A percentile compares a stretch with the other conserved stretches of the same genome.
Evolutionary conservation across 2,113 vertebrate species (phyloP).

Genomic region (Trogon surrucura): DNA sequence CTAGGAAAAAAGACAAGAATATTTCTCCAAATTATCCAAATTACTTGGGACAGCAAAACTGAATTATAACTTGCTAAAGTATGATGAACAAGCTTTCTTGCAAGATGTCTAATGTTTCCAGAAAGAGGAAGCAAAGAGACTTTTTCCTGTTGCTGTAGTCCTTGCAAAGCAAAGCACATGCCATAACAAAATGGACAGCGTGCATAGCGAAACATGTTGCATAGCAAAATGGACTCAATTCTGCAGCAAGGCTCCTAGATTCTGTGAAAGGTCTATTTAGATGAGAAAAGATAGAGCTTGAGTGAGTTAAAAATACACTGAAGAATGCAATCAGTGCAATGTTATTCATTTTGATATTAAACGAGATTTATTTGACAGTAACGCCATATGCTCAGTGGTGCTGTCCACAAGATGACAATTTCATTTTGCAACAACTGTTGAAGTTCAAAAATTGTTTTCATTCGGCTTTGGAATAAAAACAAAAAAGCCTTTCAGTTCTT

Average conservation of each 20-base stretch:
- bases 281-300: slow-evolving; percentile 43
- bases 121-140: background rate
- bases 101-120: background rate
- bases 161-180: background rate
- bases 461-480: slow-evolving; percentile 50
- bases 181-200: background rate
- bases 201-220: background rate
- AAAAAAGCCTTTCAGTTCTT: slow-evolving; percentile 56
- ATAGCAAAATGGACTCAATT: background rate
- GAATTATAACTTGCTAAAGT: background rate
- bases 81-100: background rate
- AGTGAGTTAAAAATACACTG: slow-evolving; percentile 33
- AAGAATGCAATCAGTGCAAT: background rate
- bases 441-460: slow-evolving; percentile 62
- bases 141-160: background rate
- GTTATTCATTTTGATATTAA: slow-evolving; percentile 55
- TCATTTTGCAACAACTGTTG: slow-evolving; percentile 56
- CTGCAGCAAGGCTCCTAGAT: background rate
- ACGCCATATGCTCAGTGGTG: slow-evolving; percentile 53
- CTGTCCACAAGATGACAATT: slow-evolving; percentile 63
- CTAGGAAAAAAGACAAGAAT: background rate
- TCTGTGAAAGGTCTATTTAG: slow-evolving; percentile 13
- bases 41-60: background rate
- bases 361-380: slow-evolving; percentile 59
- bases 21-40: background rate